Base-by-base conservation (phyloP, 2,888 invertebrate species). In the Endotricha flammealis region DNA sequence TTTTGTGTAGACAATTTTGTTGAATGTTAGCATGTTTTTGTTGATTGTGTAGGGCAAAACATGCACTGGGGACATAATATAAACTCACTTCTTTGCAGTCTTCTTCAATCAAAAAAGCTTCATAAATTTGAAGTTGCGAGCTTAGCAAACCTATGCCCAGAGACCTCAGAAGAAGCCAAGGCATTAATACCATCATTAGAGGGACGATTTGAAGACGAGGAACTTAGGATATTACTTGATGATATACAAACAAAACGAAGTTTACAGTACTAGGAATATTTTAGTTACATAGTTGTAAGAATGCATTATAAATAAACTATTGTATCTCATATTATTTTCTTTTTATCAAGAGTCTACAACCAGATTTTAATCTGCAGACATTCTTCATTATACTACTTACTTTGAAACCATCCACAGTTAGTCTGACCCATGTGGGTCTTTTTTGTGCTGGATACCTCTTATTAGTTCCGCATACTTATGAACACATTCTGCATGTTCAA, bases 51-150 rank as follows among this genome's bases (percentile, higher is more conserved):
- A n/a, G n/a, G n/a, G n/a, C n/a, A n/a, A n/a, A n/a, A n/a, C n/a
- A n/a, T n/a, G n/a, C n/a, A n/a, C n/a, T n/a, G n/a, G n/a, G n/a
- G n/a, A n/a, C n/a, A n/a, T n/a, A n/a, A n/a, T n/a, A n/a, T n/a
- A n/a, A n/a, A n/a, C n/a, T n/a, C n/a, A 38, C 16, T 16, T 47
- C 36, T 12, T 80, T 90, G 13, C 77, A 97, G 97, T 74, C 89
- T 97, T 39, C 81, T 98, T 32, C 94, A 94, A 88, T 95, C 96
- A 65, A 98, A 98, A 69, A 98, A 97, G 66, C 83, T 98, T 8
- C 99, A 99, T 79, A 99, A 99, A 85, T 99, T 98, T 86, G 99
- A 99, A 80, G 88, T 99, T 39, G 99, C 99, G 0, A 96, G 98
- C 8, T 88, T 99, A 50, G 98, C 98, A 1, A 99, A 99, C 82